These are phyloP conservation scores for Diplodus sargus DNA, from an alignment of 2,797 vertebrate species.

Conservation along the genomic window DNA sequence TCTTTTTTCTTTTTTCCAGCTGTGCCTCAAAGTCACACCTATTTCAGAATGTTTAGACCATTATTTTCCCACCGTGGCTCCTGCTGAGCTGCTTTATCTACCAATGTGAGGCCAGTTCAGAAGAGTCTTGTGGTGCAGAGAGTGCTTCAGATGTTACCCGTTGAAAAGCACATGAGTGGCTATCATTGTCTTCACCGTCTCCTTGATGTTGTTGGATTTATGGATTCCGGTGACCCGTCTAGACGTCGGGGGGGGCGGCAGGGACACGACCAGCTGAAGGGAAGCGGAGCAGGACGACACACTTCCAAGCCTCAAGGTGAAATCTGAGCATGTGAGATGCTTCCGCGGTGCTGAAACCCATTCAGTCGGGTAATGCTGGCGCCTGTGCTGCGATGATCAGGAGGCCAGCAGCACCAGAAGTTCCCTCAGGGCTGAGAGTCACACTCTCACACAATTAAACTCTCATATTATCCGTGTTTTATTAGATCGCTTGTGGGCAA, in stretches of 20 bases:
- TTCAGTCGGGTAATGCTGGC: conserved; percentile 4
- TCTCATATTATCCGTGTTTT: conserved; percentile 4
- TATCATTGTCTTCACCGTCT: neutral
- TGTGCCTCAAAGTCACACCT: no score
- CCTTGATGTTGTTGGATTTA: neutral
- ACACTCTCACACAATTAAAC: conserved; percentile 32
- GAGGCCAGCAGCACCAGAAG: conserved; percentile 6
- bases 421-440: conserved; percentile 6
- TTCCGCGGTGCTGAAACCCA: conserved; percentile 6
- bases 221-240: conserved; percentile 4
- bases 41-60: neutral
- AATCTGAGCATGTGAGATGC: neutral
- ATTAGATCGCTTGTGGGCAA: neutral
- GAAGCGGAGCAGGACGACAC: neutral
- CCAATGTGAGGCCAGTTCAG: neutral
- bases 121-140: no score
- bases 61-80: neutral
- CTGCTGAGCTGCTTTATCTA: neutral
- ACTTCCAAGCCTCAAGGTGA: conserved; percentile 7
- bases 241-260: neutral
- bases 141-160: neutral
- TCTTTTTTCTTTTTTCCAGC: neutral
- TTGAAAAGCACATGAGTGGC: neutral
- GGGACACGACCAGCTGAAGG: neutral
- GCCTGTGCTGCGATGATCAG: conserved; percentile 19